Percentiles rank a stretch among this genome's conserved stretches.
Conservation (phyloP, 1,140 invertebrate genomes). For the Phortica variegata region DNA sequence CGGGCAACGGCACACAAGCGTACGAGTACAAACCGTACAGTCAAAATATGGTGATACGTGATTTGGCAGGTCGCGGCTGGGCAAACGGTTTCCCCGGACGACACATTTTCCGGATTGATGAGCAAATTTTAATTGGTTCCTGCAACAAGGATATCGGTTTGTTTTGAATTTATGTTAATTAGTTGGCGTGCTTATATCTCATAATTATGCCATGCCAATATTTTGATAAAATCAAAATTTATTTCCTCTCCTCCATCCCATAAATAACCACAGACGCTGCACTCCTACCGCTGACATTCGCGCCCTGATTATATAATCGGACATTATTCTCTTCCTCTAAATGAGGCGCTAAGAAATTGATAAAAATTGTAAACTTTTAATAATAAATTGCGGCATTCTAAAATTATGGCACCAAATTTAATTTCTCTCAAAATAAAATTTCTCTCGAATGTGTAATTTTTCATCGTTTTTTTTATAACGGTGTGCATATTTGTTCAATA, state of each 20-base stretch:
- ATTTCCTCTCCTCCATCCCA: slow-evolving; percentile 21
- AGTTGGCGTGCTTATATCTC: slow-evolving; percentile 2
- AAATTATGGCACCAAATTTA: too few species aligned
- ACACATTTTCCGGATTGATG: slow-evolving; percentile 93
- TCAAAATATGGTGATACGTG: slow-evolving; percentile 78
- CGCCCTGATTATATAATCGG: too few species aligned
- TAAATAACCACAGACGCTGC: slow-evolving; percentile 66
- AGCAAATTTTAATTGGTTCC: slow-evolving; percentile 87
- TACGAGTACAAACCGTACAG: slow-evolving; percentile 91
- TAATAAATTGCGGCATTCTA: too few species aligned
- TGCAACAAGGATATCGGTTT: slow-evolving; percentile 87
- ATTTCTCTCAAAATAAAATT: too few species aligned
- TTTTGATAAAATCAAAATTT: background rate
- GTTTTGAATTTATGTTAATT: slow-evolving; percentile 25
- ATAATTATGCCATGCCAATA: background rate
- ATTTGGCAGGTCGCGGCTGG: slow-evolving; percentile 80
- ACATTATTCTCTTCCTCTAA: too few species aligned
- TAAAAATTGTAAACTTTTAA: too few species aligned
- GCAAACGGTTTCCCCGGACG: slow-evolving; percentile 85
- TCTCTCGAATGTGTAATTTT: too few species aligned
- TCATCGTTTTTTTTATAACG: too few species aligned
- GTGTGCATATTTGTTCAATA: too few species aligned
- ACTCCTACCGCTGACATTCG: slow-evolving; percentile 79
- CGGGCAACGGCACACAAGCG: slow-evolving; percentile 87
- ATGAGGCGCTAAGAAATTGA: too few species aligned